Conservation (phyloP, 2,888 invertebrate species). For the Tryphoninae sp. region DNA sequence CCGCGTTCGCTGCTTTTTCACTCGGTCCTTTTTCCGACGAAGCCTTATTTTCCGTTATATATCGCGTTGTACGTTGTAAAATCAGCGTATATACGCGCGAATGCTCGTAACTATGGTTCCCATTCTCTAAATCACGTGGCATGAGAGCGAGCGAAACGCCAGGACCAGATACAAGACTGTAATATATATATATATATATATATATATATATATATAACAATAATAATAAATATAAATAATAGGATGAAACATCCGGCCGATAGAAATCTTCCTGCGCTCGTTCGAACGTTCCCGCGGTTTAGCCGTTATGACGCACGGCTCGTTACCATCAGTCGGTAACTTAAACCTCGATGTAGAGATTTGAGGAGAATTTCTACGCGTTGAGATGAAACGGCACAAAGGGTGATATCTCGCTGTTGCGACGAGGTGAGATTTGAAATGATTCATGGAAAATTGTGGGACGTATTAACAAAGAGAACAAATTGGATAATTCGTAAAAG, state of each 20-base stretch:
- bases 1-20: slow-evolving; percentile 25
- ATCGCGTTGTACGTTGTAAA: slow-evolving; percentile 40
- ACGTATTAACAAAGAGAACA: slow-evolving; percentile 40
- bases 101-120: slow-evolving; percentile 51
- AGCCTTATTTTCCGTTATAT: slow-evolving; percentile 22
- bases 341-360: slow-evolving; percentile 17
- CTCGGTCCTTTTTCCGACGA: slow-evolving; percentile 27
- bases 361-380: background rate
- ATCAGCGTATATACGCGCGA: slow-evolving; percentile 29
- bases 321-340: slow-evolving; percentile 52
- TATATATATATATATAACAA: background rate
- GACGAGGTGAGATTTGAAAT: slow-evolving; percentile 47
- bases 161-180: slow-evolving; percentile 3
- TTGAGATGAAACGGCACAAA: slow-evolving; percentile 24
- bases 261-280: slow-evolving; percentile 52
- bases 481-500: too few relatives aligned
- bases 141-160: background rate
- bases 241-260: slow-evolving; percentile 44
- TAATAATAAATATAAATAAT: background rate
- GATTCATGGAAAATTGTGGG: slow-evolving; percentile 47
- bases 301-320: slow-evolving; percentile 52
- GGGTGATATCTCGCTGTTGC: slow-evolving; percentile 24
- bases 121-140: slow-evolving; percentile 31
- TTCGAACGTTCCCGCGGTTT: slow-evolving; percentile 42
- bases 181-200: background rate